These are phyloP conservation scores for Clarias pachynema DNA, from an alignment of 2,797 vertebrate genomes.

Conservation along the genomic window DNA sequence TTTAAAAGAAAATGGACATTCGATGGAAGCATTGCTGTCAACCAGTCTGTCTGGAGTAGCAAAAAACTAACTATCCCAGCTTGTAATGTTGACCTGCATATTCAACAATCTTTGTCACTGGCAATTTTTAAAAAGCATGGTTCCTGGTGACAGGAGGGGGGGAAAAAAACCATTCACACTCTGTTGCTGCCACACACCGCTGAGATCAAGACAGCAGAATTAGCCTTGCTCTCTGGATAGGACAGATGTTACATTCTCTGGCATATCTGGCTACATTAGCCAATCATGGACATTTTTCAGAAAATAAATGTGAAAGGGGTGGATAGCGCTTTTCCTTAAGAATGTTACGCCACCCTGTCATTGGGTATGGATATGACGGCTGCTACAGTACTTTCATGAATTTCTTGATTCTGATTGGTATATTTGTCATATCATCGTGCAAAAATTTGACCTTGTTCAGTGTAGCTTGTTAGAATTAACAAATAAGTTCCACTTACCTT, in stretches of 20 bases:
- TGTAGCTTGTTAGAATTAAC: not conserved
- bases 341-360: not conserved
- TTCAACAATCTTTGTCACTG: not conserved
- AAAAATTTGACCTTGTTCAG: not conserved
- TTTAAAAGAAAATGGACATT: not conserved
- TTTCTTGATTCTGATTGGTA: not conserved
- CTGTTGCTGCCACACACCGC: not conserved
- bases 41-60: conserved; percentile 12
- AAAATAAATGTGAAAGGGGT: not conserved
- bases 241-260: not conserved
- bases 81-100: conserved; percentile 13
- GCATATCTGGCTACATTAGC: not conserved
- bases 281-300: not conserved
- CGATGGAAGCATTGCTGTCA: conserved; percentile 3
- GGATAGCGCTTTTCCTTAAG: not conserved
- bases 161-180: not conserved
- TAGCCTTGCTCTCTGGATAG: not conserved
- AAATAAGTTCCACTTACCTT: not conserved
- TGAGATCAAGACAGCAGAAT: not conserved
- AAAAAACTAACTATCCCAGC: conserved; percentile 17
- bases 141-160: not conserved
- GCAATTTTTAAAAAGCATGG: not conserved
- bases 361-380: not conserved
- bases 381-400: not conserved
- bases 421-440: not conserved